A percentile compares a stretch with the other conserved stretches of the same genome.
phyloP scores from a whole-genome alignment of 2,888 invertebrate genomes.

The Icerya purchasi region DNA sequence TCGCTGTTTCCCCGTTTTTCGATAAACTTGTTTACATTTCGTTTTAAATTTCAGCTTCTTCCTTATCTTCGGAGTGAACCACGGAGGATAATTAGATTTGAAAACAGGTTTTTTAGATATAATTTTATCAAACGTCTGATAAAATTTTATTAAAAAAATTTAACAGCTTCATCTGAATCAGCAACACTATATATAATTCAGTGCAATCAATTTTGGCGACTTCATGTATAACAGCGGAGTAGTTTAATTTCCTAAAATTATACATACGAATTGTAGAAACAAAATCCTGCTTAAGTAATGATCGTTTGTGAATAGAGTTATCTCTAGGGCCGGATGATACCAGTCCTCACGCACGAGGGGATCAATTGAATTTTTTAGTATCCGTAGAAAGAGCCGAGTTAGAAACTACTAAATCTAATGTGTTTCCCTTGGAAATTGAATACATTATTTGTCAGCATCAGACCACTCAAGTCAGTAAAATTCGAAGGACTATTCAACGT shows the following conservation, averaged over 20 bases:
- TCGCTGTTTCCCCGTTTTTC: no score
- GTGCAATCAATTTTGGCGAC: not conserved
- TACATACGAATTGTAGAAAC: not conserved
- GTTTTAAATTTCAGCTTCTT: no score
- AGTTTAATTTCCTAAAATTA: no score
- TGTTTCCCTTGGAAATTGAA: no score
- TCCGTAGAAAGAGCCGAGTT: not conserved
- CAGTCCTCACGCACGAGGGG: not conserved
- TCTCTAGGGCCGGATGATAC: not conserved
- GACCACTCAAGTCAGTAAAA: no score
- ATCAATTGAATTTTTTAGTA: not conserved
- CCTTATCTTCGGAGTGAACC: not conserved
- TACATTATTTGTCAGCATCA: no score
- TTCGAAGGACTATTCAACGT: no score
- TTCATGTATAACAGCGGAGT: not conserved
- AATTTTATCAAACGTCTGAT: not conserved
- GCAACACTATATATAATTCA: not conserved
- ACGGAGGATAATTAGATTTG: not conserved
- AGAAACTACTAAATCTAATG: no score
- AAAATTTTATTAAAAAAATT: not conserved
- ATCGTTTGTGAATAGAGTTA: no score
- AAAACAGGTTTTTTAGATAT: not conserved
- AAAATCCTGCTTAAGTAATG: not conserved
- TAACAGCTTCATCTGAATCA: not conserved
- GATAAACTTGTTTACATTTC: no score